phyloP scores from a whole-genome alignment of 2,888 invertebrate species.

The Sphinx pinastri region DNA sequence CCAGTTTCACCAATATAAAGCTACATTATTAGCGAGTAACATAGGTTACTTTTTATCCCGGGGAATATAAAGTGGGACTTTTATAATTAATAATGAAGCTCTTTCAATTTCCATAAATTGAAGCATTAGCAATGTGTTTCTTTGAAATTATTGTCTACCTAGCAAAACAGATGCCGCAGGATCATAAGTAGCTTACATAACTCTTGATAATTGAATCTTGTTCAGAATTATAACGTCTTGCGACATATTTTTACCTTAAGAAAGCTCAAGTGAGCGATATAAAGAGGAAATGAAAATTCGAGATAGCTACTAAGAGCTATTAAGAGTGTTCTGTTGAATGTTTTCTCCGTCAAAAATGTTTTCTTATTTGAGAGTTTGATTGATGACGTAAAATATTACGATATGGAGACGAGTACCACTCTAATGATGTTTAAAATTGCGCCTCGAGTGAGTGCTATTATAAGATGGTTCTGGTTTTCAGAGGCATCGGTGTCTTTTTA shows the following conservation, averaged over 20 bases:
- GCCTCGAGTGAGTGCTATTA: constrained; percentile 42
- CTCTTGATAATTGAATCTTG: constrained; percentile 4
- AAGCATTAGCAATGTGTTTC: not conserved
- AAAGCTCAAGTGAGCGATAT: constrained; percentile 10
- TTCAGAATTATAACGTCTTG: not conserved
- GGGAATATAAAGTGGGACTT: too few species aligned
- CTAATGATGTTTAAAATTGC: constrained; percentile 56
- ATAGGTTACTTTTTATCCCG: too few species aligned
- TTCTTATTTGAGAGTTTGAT: constrained; percentile 67
- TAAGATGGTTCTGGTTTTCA: constrained; percentile 42
- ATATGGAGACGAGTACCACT: constrained; percentile 54
- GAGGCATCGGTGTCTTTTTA: constrained; percentile 35
- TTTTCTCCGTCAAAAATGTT: constrained; percentile 10
- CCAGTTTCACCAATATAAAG: too few species aligned
- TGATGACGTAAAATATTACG: constrained; percentile 60
- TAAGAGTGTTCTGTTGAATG: constrained; percentile 31
- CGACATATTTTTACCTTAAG: constrained; percentile 15
- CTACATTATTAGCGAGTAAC: too few species aligned
- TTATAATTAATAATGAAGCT: not conserved
- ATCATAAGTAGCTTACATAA: constrained; percentile 1
- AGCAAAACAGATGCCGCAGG: not conserved
- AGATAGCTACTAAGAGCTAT: constrained; percentile 46
- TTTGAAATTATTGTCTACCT: not conserved
- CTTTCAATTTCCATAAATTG: too few species aligned
- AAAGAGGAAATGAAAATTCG: constrained; percentile 9